These are phyloP conservation scores for Pocillopora grandis DNA, from an alignment of 92 coral and sea anemone species.

Conservation along the genomic window DNA sequence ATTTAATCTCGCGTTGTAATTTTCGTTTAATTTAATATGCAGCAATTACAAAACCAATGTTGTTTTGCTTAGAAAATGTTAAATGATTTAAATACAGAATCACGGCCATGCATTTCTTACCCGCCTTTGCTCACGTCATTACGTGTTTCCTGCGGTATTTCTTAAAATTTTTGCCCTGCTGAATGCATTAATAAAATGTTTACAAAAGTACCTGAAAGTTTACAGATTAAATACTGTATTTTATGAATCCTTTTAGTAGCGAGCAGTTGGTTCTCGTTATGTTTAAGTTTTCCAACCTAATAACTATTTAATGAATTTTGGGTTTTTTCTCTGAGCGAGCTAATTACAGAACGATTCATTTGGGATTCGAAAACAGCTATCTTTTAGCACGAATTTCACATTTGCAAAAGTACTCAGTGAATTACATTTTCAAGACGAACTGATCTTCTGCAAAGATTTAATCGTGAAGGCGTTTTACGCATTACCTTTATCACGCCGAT, in stretches of 20 bases:
- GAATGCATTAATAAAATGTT: neutral
- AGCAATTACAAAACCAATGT: constrained; percentile 4
- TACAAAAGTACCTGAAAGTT: constrained; percentile 10
- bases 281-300: neutral
- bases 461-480: neutral
- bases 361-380: neutral
- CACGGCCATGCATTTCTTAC: neutral
- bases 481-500: neutral
- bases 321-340: constrained; percentile 7
- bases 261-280: neutral
- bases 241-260: neutral
- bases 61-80: constrained; percentile 26
- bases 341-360: neutral
- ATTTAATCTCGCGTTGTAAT: no score
- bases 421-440: neutral
- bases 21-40: neutral
- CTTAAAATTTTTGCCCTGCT: constrained; percentile 1
- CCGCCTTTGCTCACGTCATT: neutral
- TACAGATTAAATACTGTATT: neutral
- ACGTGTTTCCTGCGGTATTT: neutral
- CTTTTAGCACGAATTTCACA: neutral
- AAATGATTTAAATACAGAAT: constrained; percentile 20
- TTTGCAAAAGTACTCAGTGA: neutral
- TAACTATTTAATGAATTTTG: constrained; percentile 17
- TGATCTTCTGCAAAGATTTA: neutral